phyloP scores from a whole-genome alignment of 1,140 invertebrate genomes.

The Ectropis grisescens region DNA sequence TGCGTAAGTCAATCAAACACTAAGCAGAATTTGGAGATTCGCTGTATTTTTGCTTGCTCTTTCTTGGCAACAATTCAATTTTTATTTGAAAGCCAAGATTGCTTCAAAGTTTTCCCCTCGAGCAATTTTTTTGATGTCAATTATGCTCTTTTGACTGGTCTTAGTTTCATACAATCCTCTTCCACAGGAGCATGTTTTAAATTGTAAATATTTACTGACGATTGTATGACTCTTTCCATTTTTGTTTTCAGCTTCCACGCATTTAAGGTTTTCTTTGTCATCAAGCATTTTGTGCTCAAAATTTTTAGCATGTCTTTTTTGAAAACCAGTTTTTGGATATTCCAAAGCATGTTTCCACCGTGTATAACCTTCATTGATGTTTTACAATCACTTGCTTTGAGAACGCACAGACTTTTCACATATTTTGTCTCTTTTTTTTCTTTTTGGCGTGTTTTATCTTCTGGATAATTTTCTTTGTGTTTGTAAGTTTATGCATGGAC shows the following conservation, averaged over 20 bases:
- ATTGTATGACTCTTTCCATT: slow-evolving; percentile 22
- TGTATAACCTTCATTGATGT: slow-evolving; percentile 19
- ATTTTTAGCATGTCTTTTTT: slow-evolving; percentile 25
- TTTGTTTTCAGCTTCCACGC: slow-evolving; percentile 31
- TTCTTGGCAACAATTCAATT: slow-evolving; percentile 24
- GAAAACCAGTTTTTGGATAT: slow-evolving; percentile 8
- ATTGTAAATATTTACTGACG: neutral
- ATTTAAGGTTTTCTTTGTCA: slow-evolving; percentile 11
- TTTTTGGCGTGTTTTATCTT: slow-evolving; percentile 7
- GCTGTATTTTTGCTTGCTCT: slow-evolving; percentile 56
- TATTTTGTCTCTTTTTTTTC: slow-evolving; percentile 13
- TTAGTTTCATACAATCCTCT: slow-evolving; percentile 23
- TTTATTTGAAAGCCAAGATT: slow-evolving; percentile 24
- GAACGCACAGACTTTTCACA: slow-evolving; percentile 16
- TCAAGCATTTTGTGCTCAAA: slow-evolving; percentile 6
- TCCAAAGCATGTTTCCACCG: slow-evolving; percentile 55
- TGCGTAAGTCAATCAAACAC: slow-evolving; percentile 56
- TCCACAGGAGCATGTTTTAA: neutral
- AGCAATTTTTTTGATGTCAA: slow-evolving; percentile 9
- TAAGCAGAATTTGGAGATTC: slow-evolving; percentile 38
- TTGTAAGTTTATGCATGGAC: slow-evolving; percentile 24
- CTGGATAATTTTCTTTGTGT: slow-evolving; percentile 23
- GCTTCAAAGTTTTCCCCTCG: slow-evolving; percentile 35
- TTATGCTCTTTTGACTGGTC: slow-evolving; percentile 12
- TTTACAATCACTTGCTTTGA: slow-evolving; percentile 35